Evolutionary conservation across 2,888 invertebrate species (phyloP).

Genomic region (Eupsilia transversa): DNA sequence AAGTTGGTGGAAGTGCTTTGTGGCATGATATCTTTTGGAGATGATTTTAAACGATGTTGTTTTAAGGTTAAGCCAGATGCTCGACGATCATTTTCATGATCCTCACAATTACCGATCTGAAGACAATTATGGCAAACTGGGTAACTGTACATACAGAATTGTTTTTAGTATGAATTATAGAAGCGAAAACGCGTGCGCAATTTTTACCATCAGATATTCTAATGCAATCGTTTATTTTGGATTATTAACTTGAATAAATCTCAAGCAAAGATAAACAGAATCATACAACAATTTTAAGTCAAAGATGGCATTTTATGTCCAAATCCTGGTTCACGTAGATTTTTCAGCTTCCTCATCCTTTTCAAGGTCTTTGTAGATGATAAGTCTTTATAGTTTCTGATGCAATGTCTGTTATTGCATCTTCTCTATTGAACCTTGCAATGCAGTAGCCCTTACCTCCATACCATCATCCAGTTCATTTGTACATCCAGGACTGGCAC

Average conservation of each 20-base stretch:
- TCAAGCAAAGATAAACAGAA: not conserved
- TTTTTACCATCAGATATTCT: too few species aligned
- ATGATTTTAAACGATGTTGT: slow-evolving; percentile 6
- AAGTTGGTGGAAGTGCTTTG: slow-evolving; percentile 66
- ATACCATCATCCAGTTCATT: slow-evolving; percentile 62
- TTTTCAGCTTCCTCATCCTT: not conserved
- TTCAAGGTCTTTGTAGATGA: not conserved
- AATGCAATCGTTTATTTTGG: too few species aligned
- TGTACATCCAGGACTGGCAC: slow-evolving; percentile 58
- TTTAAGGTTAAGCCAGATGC: not conserved
- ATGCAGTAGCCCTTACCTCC: not conserved
- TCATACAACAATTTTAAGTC: not conserved
- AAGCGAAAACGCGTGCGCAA: too few species aligned
- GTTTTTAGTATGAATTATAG: not conserved
- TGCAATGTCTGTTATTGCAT: not conserved
- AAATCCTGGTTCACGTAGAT: not conserved
- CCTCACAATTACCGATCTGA: not conserved
- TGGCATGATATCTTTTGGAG: slow-evolving; percentile 13
- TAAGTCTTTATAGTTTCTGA: not conserved
- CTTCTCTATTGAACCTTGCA: not conserved
- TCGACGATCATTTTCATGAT: not conserved
- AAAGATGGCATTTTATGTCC: not conserved
- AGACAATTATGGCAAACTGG: not conserved
- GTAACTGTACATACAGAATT: not conserved
- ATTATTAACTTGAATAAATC: not conserved